Evolutionary conservation across 2,113 vertebrate species (phyloP).

Genomic region (Microtus ochrogaster): DNA sequence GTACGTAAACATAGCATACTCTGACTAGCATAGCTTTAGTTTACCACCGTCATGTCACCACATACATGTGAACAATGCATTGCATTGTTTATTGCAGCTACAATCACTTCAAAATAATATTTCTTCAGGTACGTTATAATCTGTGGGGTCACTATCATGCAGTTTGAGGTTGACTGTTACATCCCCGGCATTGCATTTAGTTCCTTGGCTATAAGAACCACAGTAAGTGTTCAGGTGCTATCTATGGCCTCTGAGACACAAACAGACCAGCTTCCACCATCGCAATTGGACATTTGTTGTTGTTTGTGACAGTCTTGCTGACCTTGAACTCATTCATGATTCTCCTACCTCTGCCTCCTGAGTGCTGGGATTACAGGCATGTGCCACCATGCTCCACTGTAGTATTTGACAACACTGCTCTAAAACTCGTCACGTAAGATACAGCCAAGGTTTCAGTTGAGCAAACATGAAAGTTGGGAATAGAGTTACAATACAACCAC

Average conservation of each 20-base stretch:
- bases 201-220: not conserved
- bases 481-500: not conserved
- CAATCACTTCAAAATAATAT: not conserved
- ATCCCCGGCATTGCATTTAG: not conserved
- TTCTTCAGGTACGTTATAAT: not conserved
- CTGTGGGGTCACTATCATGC: not conserved
- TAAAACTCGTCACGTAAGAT: not conserved
- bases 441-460: constrained; percentile 11
- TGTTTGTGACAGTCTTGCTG: not conserved
- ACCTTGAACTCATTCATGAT: not conserved
- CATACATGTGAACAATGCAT: not conserved
- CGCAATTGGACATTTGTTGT: not conserved
- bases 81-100: not conserved
- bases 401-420: not conserved
- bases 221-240: not conserved
- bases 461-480: not conserved
- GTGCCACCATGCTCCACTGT: not conserved
- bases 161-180: not conserved
- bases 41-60: not conserved
- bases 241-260: not conserved
- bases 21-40: not conserved
- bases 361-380: not conserved
- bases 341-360: not conserved
- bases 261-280: not conserved
- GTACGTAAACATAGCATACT: not conserved